phyloP scores from a whole-genome alignment of 2,888 invertebrate genomes.

The Stenodema calcarata region DNA sequence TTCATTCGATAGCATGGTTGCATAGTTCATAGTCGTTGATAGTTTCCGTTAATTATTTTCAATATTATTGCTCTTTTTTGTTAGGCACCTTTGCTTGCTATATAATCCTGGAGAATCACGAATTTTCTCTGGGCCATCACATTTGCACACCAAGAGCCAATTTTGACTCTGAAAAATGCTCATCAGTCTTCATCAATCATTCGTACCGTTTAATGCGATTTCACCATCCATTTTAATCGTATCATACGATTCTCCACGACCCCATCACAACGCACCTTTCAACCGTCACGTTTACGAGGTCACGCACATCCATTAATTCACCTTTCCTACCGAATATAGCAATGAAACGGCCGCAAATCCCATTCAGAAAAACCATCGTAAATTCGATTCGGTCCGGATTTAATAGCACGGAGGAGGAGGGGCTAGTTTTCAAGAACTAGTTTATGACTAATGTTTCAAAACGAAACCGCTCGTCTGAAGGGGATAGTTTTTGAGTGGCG shows the following conservation, averaged over 20 bases:
- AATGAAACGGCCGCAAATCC: slow-evolving; percentile 5
- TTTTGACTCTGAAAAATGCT: too few relatives aligned
- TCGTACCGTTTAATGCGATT: neutral
- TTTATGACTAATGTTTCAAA: slow-evolving; percentile 22
- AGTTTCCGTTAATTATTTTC: too few relatives aligned
- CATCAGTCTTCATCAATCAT: neutral
- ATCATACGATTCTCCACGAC: neutral
- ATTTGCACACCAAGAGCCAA: too few relatives aligned
- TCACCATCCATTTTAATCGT: neutral
- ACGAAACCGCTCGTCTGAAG: neutral
- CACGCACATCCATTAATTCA: neutral
- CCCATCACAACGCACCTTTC: neutral
- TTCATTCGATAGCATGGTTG: too few relatives aligned
- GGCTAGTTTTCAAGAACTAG: slow-evolving; percentile 24
- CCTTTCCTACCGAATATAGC: slow-evolving; percentile 5
- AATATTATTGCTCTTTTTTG: too few relatives aligned
- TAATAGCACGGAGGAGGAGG: neutral
- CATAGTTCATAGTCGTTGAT: too few relatives aligned
- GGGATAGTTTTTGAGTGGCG: neutral
- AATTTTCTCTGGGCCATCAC: too few relatives aligned
- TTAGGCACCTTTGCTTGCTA: too few relatives aligned
- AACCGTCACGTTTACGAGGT: neutral
- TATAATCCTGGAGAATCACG: too few relatives aligned
- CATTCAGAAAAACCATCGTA: slow-evolving; percentile 3
- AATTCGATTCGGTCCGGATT: neutral